phyloP scores from a whole-genome alignment of 2,888 invertebrate genomes.

The Bimastos eiseni region DNA sequence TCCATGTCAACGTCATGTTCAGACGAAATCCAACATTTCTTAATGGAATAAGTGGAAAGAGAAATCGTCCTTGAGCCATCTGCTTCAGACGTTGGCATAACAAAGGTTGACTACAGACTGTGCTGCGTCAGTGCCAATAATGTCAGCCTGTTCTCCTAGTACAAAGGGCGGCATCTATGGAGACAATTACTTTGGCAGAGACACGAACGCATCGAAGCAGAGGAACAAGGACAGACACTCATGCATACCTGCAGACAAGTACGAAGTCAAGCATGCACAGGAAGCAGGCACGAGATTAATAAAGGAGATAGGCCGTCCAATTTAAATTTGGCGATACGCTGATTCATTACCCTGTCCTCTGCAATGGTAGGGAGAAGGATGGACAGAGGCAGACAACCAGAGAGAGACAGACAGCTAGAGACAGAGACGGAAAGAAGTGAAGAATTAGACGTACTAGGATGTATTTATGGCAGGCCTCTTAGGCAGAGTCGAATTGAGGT shows the following conservation, averaged over 20 bases:
- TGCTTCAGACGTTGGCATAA: background rate
- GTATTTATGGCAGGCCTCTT: no score
- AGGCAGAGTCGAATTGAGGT: no score
- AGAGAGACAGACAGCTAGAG: background rate
- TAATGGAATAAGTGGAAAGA: background rate
- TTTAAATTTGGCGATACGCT: background rate
- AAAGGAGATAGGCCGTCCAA: background rate
- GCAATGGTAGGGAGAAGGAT: background rate
- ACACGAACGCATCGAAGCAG: background rate
- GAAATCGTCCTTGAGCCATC: background rate
- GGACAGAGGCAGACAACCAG: background rate
- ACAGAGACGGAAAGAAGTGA: background rate
- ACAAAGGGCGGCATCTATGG: background rate
- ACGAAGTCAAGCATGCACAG: background rate
- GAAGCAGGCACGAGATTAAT: background rate
- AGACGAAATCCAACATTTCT: background rate
- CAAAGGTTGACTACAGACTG: background rate
- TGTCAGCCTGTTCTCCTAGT: background rate
- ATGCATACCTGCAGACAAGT: background rate
- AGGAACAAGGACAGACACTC: background rate
- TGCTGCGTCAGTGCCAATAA: background rate
- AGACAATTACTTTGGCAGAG: background rate
- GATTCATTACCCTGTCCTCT: background rate
- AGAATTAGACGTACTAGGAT: no score
- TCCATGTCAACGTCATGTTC: background rate